These are phyloP conservation scores for Chamaea fasciata DNA, from an alignment of 2,113 vertebrate species.

Conservation along the genomic window DNA sequence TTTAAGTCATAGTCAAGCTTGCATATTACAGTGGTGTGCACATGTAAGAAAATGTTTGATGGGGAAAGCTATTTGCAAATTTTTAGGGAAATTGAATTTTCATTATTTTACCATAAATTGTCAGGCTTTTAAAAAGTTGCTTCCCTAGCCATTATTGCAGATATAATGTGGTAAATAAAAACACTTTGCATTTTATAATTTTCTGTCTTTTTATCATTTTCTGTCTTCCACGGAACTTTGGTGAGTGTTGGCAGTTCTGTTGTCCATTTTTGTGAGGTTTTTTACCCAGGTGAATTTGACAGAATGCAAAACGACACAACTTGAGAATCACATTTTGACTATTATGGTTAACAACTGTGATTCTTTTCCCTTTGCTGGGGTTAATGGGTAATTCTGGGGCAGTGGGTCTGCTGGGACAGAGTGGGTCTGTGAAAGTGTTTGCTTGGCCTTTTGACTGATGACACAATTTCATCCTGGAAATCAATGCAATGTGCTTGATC, in stretches of 20 bases:
- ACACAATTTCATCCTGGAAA: conserved; percentile 40
- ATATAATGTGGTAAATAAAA: background rate
- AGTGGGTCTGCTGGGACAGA: background rate
- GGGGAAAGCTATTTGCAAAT: background rate
- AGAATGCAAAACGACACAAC: background rate
- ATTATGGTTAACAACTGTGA: background rate
- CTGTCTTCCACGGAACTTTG: background rate
- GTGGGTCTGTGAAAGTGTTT: conserved; percentile 57
- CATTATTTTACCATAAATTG: background rate
- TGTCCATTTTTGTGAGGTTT: background rate
- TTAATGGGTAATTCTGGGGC: background rate
- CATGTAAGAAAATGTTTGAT: background rate
- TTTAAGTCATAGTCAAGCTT: background rate
- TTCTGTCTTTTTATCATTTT: background rate
- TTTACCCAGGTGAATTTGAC: background rate
- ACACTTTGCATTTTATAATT: accelerated
- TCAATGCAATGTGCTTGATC: conserved; percentile 35
- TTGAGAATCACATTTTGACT: background rate
- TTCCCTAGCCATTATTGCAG: background rate
- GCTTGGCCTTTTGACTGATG: conserved; percentile 63
- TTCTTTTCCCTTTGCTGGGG: background rate
- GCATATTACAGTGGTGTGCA: background rate
- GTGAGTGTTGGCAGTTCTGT: background rate
- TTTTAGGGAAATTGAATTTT: background rate
- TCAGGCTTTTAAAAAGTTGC: background rate